Evolutionary conservation across 2,888 invertebrate species (phyloP).

Genomic region (Oscheius sp.): DNA sequence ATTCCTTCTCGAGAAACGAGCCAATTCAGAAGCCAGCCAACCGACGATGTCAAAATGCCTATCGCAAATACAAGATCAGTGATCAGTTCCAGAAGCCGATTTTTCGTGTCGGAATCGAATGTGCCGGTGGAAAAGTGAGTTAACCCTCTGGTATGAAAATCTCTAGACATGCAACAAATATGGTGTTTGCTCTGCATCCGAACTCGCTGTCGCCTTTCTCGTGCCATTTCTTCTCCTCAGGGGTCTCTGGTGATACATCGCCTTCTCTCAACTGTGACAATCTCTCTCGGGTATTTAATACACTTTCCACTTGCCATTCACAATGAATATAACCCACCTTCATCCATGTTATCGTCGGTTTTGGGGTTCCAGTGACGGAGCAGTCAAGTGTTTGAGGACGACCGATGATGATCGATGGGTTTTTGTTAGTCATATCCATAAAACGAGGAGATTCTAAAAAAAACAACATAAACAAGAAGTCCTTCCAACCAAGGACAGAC

Average conservation of each 20-base stretch:
- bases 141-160: neutral
- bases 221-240: slow-evolving; percentile 31
- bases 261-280: slow-evolving; percentile 23
- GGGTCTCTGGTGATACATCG: slow-evolving; percentile 15
- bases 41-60: slow-evolving; percentile 68
- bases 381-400: slow-evolving; percentile 75
- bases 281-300: slow-evolving; percentile 9
- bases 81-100: slow-evolving; percentile 59
- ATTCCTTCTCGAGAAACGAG: neutral
- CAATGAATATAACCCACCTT: slow-evolving; percentile 61
- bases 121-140: slow-evolving; percentile 61
- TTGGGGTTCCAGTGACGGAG: slow-evolving; percentile 74
- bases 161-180: slow-evolving; percentile 65
- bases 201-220: slow-evolving; percentile 5
- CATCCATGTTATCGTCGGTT: slow-evolving; percentile 75
- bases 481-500: slow-evolving; percentile 75
- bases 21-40: slow-evolving; percentile 65
- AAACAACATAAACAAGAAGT: neutral
- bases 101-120: slow-evolving; percentile 67
- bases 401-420: slow-evolving; percentile 73
- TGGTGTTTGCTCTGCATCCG: slow-evolving; percentile 63
- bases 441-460: slow-evolving; percentile 72
- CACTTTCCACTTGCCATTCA: slow-evolving; percentile 23
- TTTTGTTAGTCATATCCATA: slow-evolving; percentile 55
- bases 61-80: slow-evolving; percentile 64